These are phyloP conservation scores for Brachypteracias leptosomus DNA, from an alignment of 2,113 vertebrate genomes.

Conservation along the genomic window DNA sequence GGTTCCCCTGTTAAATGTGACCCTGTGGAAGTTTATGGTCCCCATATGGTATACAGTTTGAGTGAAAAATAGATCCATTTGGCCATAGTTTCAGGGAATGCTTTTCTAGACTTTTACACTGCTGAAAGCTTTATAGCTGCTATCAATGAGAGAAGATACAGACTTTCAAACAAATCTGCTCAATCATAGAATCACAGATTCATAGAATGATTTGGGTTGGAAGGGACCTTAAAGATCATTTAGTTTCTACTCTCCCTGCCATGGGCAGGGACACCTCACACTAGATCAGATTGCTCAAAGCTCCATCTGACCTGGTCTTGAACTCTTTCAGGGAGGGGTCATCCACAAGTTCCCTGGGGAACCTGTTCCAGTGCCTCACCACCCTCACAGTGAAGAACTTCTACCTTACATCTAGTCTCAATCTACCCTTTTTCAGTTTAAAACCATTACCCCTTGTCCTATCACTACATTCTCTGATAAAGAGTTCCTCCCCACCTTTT, in stretches of 20 bases:
- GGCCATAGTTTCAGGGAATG: constrained; percentile 67
- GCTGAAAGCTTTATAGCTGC: constrained; percentile 68
- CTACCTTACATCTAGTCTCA: not conserved
- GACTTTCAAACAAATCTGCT: constrained; percentile 63
- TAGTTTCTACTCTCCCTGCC: not conserved
- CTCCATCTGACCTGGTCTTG: not conserved
- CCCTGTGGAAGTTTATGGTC: constrained; percentile 62
- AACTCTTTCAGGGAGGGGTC: not conserved
- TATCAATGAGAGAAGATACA: constrained; percentile 45
- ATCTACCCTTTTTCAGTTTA: not conserved
- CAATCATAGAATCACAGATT: not conserved
- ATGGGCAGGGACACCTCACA: not conserved
- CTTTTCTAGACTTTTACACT: constrained; percentile 72
- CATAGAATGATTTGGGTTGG: not conserved
- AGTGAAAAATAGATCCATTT: constrained; percentile 73
- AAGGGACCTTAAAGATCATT: not conserved
- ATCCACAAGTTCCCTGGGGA: not conserved
- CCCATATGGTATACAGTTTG: not conserved
- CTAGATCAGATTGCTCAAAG: not conserved
- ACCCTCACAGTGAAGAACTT: not conserved
- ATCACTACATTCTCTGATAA: not conserved
- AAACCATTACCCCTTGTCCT: not conserved
- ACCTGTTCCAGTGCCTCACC: not conserved
- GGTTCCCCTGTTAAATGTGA: constrained; percentile 62
- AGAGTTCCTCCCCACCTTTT: not conserved